Evolutionary conservation across 2,888 invertebrate species (phyloP).

Genomic region (Drosophila paranaensis): DNA sequence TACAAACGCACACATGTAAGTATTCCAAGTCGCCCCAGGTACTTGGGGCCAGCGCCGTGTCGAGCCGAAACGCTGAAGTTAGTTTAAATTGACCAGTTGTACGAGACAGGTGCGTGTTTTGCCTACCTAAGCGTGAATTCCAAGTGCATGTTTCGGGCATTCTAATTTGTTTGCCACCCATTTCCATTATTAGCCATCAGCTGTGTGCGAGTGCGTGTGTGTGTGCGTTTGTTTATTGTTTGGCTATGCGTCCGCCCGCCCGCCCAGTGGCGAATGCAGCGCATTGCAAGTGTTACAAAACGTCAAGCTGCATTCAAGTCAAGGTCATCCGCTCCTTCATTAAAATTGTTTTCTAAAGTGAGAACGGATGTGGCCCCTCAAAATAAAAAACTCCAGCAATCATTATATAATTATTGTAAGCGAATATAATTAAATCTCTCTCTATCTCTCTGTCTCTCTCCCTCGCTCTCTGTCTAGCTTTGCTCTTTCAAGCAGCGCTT

Average conservation of each 20-base stretch:
- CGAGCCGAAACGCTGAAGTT: slow-evolving; percentile 27
- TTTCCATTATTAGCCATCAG: slow-evolving; percentile 63
- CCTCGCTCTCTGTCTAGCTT: neutral
- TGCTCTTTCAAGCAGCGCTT: slow-evolving; percentile 18
- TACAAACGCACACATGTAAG: neutral
- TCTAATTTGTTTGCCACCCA: slow-evolving; percentile 40
- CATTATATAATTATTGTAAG: slow-evolving; percentile 32
- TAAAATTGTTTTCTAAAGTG: slow-evolving; percentile 21
- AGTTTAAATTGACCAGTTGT: slow-evolving; percentile 54
- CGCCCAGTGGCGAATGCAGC: slow-evolving; percentile 41
- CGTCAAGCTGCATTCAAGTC: slow-evolving; percentile 57
- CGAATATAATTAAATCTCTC: slow-evolving; percentile 1
- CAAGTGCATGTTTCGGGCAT: slow-evolving; percentile 6
- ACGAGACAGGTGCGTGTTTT: slow-evolving; percentile 57
- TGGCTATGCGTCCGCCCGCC: slow-evolving; percentile 32
- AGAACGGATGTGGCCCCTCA: slow-evolving; percentile 22
- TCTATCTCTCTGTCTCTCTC: neutral
- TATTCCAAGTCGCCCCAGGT: slow-evolving; percentile 10
- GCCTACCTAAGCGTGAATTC: slow-evolving; percentile 17
- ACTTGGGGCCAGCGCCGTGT: slow-evolving; percentile 17
- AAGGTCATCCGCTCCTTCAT: slow-evolving; percentile 62
- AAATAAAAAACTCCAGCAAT: slow-evolving; percentile 15
- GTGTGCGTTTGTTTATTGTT: neutral
- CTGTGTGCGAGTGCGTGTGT: slow-evolving; percentile 60
- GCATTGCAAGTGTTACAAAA: slow-evolving; percentile 32